Evolutionary conservation across 2,113 vertebrate genomes (phyloP).

Genomic region (Indicator indicator): DNA sequence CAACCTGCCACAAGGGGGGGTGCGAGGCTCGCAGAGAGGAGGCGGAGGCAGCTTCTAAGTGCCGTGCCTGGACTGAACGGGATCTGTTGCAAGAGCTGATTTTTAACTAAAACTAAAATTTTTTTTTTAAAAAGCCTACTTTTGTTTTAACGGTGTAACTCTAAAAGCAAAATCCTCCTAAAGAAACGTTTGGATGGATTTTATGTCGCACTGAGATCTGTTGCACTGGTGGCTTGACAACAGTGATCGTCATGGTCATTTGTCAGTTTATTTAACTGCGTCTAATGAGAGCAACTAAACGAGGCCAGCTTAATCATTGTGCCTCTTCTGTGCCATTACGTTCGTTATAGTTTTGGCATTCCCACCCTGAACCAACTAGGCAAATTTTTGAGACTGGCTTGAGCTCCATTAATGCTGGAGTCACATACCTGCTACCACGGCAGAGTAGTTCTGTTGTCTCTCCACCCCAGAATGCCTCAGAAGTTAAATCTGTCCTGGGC

Average conservation of each 20-base stretch:
- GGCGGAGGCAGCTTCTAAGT: neutral
- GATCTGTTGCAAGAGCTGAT: neutral
- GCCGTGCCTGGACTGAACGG: fast-evolving
- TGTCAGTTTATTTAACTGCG: neutral
- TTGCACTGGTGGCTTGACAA: neutral
- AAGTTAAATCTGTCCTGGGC: neutral
- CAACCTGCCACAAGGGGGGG: constrained; percentile 60
- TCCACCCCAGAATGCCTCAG: neutral
- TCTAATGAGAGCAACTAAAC: neutral
- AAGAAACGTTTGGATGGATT: neutral
- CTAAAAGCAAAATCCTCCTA: neutral
- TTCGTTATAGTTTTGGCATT: neutral
- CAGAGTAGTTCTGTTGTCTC: neutral
- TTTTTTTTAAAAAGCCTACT: neutral
- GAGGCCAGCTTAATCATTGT: neutral
- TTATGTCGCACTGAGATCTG: neutral
- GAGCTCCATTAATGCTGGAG: neutral
- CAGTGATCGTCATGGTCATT: fast-evolving
- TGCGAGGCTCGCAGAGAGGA: constrained; percentile 26
- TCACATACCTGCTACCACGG: fast-evolving
- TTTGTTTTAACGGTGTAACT: neutral
- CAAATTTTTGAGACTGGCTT: neutral
- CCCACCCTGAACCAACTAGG: neutral
- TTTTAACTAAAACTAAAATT: no score
- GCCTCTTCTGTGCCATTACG: neutral